Base-by-base conservation (phyloP, 2,797 vertebrate genomes). In the Perdix hodgsoniae region DNA sequence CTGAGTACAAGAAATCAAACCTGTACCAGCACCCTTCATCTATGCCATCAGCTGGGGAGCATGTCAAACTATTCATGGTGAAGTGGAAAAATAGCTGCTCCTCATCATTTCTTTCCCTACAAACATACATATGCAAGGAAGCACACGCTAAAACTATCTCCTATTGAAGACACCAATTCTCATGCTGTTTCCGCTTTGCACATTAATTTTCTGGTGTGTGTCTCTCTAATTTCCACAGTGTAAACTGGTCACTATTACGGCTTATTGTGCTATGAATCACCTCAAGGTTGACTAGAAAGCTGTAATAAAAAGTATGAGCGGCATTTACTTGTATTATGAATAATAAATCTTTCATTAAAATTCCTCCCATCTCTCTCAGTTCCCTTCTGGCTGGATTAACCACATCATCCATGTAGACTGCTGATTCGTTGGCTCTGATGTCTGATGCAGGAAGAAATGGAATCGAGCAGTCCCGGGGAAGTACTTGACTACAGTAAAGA, bases 361-460 rank as follows among this genome's bases (percentile, higher is more conserved):
- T 88, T 78, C 59, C 61, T 93, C 35, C 49, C 16, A 49, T 79
- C 57, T 83, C 35, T 78, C 54, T 93, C 19, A 14, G 49, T 66
- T 90, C 67, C 59, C 42, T 93, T 86, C 90, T 75, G 49, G 49
- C 72, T 69, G 66, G 76, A 87, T 93, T 90, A 95, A 79, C n/a
- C 81, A 91, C 6, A 0, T 80, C 88, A 91, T 42, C 83, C 70
- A 81, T 87, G 73, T 11, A 82, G 81, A 82, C 63, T 83, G 59
- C 59, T 83, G 89, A 29, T 90, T 79, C 5, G 54, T 52, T 75
- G 77, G 39, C 69, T 92, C 82, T 54, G 65, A 67, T 84, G 26
- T 83, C 50, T 64, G 54, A 84, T 64, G 76, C 4, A 0, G 75
- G 77, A 88, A 78, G 79, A 85, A 91, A 92, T 56, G 50, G 65